These are phyloP conservation scores for Scolanthus callimorphus DNA, from an alignment of 92 coral and sea anemone species.

Conservation along the genomic window DNA sequence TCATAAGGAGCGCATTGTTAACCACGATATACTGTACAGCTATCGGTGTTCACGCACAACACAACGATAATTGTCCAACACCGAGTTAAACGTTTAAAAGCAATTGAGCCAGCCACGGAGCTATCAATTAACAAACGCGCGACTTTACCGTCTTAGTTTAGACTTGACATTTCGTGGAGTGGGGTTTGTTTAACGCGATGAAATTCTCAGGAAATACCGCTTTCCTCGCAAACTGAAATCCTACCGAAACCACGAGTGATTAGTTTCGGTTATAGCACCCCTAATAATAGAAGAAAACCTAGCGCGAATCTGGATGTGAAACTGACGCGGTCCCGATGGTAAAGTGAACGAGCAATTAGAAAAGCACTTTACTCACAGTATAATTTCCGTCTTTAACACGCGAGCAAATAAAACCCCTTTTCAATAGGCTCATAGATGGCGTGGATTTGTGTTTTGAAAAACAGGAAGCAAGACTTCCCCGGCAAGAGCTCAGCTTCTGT, in stretches of 20 bases:
- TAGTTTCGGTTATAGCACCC: too few relatives aligned
- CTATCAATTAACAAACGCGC: too few relatives aligned
- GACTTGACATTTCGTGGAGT: too few relatives aligned
- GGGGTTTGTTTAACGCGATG: too few relatives aligned
- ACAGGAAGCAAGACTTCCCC: background rate
- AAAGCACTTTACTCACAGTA: conserved; percentile 19
- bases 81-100: background rate
- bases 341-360: conserved; percentile 35
- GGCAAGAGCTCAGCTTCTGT: background rate
- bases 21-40: background rate
- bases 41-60: background rate
- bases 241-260: too few relatives aligned
- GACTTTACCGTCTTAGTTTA: too few relatives aligned
- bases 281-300: background rate
- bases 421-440: conserved; percentile 1
- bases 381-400: conserved; percentile 33
- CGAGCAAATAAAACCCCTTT: background rate
- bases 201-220: too few relatives aligned
- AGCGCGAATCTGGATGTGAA: background rate
- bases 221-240: too few relatives aligned
- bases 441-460: conserved; percentile 20
- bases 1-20: conserved; percentile 20
- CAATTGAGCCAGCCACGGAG: background rate
- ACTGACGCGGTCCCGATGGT: background rate
- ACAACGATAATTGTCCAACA: background rate